phyloP scores from a whole-genome alignment of 2,888 invertebrate species.

The Caenorhabditis sp. region DNA sequence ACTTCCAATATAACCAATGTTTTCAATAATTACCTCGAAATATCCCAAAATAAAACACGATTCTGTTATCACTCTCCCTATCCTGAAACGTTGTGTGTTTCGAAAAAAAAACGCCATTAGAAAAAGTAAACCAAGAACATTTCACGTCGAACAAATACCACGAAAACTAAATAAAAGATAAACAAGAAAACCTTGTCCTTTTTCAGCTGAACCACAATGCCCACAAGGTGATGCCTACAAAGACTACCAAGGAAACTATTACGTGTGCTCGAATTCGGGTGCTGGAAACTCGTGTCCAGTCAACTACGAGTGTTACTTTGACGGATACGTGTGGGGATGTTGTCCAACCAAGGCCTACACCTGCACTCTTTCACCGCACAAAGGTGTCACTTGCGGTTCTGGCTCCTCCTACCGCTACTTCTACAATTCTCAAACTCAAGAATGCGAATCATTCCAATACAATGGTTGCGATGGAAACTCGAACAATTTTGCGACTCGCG shows the following conservation, averaged over 20 bases:
- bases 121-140: no score
- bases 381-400: conserved; percentile 68
- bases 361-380: conserved; percentile 66
- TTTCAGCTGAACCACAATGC: conserved; percentile 69
- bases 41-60: no score
- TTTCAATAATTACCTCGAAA: no score
- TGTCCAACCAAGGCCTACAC: conserved; percentile 70
- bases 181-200: no score
- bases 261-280: conserved; percentile 67
- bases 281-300: conserved; percentile 62
- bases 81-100: no score
- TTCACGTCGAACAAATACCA: no score
- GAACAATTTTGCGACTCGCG: conserved; percentile 68
- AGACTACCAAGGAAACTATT: conserved; percentile 69
- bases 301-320: conserved; percentile 64
- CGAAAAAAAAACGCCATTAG: no score
- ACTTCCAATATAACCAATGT: no score
- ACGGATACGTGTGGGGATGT: conserved; percentile 70
- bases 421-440: conserved; percentile 68
- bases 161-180: neutral
- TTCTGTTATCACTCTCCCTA: no score
- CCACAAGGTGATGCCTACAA: conserved; percentile 70
- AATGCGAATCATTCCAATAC: conserved; percentile 64
- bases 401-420: conserved; percentile 66
- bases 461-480: conserved; percentile 69